Evolutionary conservation across 2,888 invertebrate genomes (phyloP), one percentile per base, ranked within the genome.

Genomic region (Drosophila austrosaltans): DNA sequence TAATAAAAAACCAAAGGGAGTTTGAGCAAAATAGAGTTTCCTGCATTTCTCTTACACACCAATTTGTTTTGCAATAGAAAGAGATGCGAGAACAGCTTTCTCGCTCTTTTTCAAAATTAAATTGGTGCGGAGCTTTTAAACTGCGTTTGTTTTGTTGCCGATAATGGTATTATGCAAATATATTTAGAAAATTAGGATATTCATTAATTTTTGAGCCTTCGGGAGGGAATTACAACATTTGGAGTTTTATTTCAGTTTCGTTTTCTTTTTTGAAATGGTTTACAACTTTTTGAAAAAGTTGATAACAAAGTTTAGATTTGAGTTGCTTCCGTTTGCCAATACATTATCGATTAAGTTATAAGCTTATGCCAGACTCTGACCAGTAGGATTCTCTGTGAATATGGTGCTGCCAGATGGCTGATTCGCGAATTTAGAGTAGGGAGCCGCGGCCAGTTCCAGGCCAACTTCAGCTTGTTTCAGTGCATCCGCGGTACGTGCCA

Each of bases 301-400:
- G 20, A 16, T 12, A 63, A 30, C 42, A 36, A 12, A 3, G 69
- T 20, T 61, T 57, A 56, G 12, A 10, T 39, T 39, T 39, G 22
- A 25, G 22, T 59, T 10, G 12, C 48, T 60, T 53, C 10, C 10
- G 36, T 54, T 63, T 40, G 20, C n/a, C 58, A 57, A 53, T 30
- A 36, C 16, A 44, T 53, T 57, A 54, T 42, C 65, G 32, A n/a
- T 22, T 57, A 62, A 68, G 66, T 77, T n/a, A 7, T 2, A 6
- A 25, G 4, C 10, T 66, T 69, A 79, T 58, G 67, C 30, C 39
- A 82, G 67, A 16, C 48, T 66, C 20, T 62, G 40, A 16, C 90
- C 89, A 63, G 75, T 59, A 0, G 90, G 90, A 77, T 90, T 90
- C 72, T 90, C 90, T 1, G 77, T 80, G n/a, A 90, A 90, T 36